Evolutionary conservation across 2,113 vertebrate genomes (phyloP).

Genomic region (Amphiprion percula): DNA sequence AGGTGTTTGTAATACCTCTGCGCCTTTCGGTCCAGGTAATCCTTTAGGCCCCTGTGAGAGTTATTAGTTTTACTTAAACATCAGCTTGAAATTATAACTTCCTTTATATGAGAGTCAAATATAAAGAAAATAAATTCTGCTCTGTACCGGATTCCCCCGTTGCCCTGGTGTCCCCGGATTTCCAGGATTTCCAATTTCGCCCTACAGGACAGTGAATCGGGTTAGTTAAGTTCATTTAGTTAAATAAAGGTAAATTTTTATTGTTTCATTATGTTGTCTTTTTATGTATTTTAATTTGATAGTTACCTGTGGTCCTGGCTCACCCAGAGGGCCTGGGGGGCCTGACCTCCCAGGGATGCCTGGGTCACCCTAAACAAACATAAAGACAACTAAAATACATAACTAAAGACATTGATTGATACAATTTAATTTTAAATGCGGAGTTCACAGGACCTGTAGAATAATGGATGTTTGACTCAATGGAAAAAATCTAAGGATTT

Average conservation of each 20-base stretch:
- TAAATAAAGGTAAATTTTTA: neutral
- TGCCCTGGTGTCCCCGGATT: slow-evolving; percentile 65
- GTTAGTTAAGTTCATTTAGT: neutral
- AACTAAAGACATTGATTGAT: neutral
- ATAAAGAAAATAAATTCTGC: neutral
- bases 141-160: slow-evolving; percentile 53
- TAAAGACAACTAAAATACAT: neutral
- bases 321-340: slow-evolving; percentile 49
- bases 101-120: neutral
- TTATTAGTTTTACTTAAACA: slow-evolving; percentile 4
- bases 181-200: slow-evolving; percentile 73
- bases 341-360: slow-evolving; percentile 68
- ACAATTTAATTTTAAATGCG: neutral
- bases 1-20: slow-evolving; percentile 54
- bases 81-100: neutral
- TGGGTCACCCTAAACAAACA: slow-evolving; percentile 66
- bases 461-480: neutral
- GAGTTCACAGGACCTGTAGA: neutral
- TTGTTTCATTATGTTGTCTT: neutral
- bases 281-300: neutral
- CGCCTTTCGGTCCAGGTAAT: slow-evolving; percentile 54
- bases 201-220: slow-evolving; percentile 52
- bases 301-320: slow-evolving; percentile 66
- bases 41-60: slow-evolving; percentile 69
- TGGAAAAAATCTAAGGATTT: neutral